Evolutionary conservation across 2,888 invertebrate genomes (phyloP).

Genomic region (Clivina fossor): DNA sequence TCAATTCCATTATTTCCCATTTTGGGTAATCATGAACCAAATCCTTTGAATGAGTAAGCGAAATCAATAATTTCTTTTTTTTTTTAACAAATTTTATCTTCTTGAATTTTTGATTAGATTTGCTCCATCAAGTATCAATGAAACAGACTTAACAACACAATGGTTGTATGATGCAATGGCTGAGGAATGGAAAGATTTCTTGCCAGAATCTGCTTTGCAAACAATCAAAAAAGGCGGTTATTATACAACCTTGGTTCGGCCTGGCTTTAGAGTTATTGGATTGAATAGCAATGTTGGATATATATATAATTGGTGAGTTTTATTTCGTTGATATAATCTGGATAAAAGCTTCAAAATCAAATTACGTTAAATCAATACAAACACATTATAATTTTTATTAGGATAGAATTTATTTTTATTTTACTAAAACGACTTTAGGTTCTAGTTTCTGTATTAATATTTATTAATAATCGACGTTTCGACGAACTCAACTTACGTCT

Average conservation of each 20-base stretch:
- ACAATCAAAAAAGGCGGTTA: conserved; percentile 72
- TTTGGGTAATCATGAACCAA: conserved; percentile 68
- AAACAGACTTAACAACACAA: conserved; percentile 56
- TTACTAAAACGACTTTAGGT: no score
- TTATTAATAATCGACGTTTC: no score
- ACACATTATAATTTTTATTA: not conserved
- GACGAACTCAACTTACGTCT: no score
- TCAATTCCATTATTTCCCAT: conserved; percentile 58
- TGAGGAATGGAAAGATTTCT: conserved; percentile 71
- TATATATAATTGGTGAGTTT: conserved; percentile 68
- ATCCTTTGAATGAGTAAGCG: conserved; percentile 58
- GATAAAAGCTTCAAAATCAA: no score
- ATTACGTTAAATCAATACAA: conserved; percentile 37
- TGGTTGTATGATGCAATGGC: conserved; percentile 78
- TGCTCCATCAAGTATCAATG: conserved; percentile 43
- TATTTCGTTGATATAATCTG: conserved; percentile 69
- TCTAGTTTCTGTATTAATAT: no score
- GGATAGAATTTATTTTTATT: not conserved
- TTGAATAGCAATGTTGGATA: conserved; percentile 83
- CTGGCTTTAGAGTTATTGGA: conserved; percentile 74
- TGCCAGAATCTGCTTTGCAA: conserved; percentile 63
- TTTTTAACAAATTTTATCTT: not conserved
- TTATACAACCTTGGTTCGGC: conserved; percentile 67
- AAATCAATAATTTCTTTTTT: not conserved
- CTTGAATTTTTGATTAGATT: conserved; percentile 38